These are phyloP conservation scores for Tinamus guttatus DNA, from an alignment of 2,113 vertebrate species.

Conservation along the genomic window DNA sequence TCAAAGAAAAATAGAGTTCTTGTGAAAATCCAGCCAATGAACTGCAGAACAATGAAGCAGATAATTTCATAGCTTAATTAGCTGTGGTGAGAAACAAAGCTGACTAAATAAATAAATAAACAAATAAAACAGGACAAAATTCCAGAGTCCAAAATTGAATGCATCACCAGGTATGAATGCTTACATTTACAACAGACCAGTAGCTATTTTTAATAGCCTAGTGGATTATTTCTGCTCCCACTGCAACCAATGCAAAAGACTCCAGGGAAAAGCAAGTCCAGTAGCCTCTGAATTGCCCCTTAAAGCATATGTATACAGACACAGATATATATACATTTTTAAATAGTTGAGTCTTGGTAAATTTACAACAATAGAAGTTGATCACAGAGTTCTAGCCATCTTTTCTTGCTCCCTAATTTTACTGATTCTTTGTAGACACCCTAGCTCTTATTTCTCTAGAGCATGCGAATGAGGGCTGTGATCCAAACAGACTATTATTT, in stretches of 20 bases:
- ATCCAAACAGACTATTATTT: slow-evolving; percentile 40
- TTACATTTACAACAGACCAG: neutral
- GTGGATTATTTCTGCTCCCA: neutral
- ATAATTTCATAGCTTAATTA: neutral
- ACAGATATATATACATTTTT: neutral
- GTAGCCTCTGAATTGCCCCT: neutral
- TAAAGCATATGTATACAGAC: neutral
- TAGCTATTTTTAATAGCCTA: neutral
- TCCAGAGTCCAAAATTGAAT: neutral
- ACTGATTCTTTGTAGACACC: neutral
- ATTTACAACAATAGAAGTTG: neutral
- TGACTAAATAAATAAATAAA: neutral
- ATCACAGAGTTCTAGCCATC: neutral
- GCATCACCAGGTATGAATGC: neutral
- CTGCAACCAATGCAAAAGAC: neutral
- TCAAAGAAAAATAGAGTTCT: neutral
- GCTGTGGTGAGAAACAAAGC: neutral
- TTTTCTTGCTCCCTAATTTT: neutral
- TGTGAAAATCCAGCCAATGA: neutral
- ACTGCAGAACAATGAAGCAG: neutral
- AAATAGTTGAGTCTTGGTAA: neutral
- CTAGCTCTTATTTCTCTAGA: neutral
- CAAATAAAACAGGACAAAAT: neutral
- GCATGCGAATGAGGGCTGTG: neutral
- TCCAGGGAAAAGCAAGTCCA: neutral